Evolutionary conservation across 2,888 invertebrate species (phyloP).

Genomic region (Metacarcinus magister): DNA sequence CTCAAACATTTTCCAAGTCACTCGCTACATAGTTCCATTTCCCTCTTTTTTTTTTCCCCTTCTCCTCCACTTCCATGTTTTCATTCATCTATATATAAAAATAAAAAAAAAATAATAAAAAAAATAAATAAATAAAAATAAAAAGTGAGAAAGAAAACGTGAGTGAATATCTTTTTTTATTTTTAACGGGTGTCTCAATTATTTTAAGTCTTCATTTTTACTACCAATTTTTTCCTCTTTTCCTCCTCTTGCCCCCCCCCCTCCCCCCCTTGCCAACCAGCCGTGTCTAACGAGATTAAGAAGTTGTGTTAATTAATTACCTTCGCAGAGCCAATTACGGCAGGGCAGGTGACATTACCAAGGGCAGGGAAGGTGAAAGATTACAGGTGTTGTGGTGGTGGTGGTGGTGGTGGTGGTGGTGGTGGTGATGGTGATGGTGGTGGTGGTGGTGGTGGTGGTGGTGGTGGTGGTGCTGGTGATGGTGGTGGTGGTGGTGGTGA

Average conservation of each 20-base stretch:
- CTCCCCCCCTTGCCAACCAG: not conserved
- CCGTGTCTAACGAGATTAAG: slow-evolving; percentile 22
- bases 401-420: slow-evolving; percentile 38
- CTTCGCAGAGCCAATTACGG: not conserved
- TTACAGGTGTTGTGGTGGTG: not conserved
- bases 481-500: slow-evolving; percentile 17
- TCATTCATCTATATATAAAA: no score
- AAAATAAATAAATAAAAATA: no score
- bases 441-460: not conserved
- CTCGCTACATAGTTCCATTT: not conserved
- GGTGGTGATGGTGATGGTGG: not conserved
- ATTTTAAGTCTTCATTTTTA: no score
- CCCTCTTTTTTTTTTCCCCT: not conserved
- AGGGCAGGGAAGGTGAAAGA: not conserved
- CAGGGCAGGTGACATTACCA: not conserved
- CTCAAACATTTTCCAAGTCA: not conserved
- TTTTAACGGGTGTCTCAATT: no score
- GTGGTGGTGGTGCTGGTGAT: slow-evolving; percentile 21
- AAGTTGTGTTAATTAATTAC: not conserved
- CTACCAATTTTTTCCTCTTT: not conserved
- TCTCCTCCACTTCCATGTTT: not conserved
- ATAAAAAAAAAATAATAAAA: no score
- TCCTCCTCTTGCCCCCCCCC: not conserved
- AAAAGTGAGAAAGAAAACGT: no score
- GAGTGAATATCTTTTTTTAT: no score